A percentile compares a stretch with the other conserved stretches of the same genome.
Evolutionary conservation across 2,888 invertebrate species (phyloP).

Genomic region (Nemurella pictetii): DNA sequence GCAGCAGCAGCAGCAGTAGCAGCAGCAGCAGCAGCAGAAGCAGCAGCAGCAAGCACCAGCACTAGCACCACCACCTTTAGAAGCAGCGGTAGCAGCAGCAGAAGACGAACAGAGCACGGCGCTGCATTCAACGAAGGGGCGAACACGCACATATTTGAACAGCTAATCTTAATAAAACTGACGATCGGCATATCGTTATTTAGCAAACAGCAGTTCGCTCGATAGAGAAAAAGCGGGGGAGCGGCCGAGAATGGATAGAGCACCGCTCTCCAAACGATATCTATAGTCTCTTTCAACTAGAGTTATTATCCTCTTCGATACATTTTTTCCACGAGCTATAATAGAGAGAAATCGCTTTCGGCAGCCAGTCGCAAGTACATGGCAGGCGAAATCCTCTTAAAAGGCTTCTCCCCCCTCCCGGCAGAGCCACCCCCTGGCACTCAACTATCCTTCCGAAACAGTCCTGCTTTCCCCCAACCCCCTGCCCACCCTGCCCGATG

Average conservation of each 20-base stretch:
- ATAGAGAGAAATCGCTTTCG: slow-evolving; percentile 9
- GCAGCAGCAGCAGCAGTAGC: too few species aligned
- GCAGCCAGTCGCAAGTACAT: not conserved
- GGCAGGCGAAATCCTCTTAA: slow-evolving; percentile 8
- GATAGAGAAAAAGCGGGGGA: not conserved
- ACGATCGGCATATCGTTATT: not conserved
- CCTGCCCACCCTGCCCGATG: not conserved
- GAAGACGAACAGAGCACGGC: too few species aligned
- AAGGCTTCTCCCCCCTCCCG: not conserved
- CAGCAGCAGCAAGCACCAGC: too few species aligned
- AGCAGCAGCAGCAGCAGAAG: too few species aligned
- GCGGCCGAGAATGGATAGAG: not conserved
- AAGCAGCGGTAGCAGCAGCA: too few species aligned
- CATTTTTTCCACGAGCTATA: slow-evolving; percentile 7
- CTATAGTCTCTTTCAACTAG: not conserved
- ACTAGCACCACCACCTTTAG: too few species aligned
- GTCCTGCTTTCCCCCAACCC: not conserved
- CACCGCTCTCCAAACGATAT: not conserved
- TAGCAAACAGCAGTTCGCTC: slow-evolving; percentile 14
- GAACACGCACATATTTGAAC: not conserved
- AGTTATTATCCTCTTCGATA: slow-evolving; percentile 10
- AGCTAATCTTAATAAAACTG: not conserved
- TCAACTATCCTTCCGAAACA: not conserved
- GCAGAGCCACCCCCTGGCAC: not conserved
- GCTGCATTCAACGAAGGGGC: too few species aligned